Conservation (phyloP, 2,888 invertebrate genomes). For the Strigamia transsilvanica region DNA sequence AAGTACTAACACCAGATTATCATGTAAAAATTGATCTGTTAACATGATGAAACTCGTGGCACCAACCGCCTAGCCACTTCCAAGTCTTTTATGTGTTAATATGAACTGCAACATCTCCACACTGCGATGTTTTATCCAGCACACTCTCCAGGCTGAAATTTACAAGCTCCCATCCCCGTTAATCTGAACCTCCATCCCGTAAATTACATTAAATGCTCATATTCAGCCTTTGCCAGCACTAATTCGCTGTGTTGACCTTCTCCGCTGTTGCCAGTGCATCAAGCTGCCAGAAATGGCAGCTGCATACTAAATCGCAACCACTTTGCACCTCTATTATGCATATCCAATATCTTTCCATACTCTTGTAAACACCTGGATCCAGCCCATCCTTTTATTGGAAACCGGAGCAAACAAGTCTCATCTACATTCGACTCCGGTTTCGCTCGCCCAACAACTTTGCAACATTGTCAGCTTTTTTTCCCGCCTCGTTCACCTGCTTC, state of each 20-base stretch:
- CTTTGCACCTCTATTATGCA: conserved; percentile 10
- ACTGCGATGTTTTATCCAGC: neutral
- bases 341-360: neutral
- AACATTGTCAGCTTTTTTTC: neutral
- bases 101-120: too few relatives aligned
- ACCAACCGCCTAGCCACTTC: too few relatives aligned
- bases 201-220: conserved; percentile 11
- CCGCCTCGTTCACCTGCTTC: neutral
- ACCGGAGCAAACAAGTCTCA: conserved; percentile 12
- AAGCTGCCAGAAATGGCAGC: conserved; percentile 11
- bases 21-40: too few relatives aligned
- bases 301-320: neutral
- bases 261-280: conserved; percentile 14
- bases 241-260: conserved; percentile 10
- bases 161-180: neutral
- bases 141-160: neutral
- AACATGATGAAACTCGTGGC: too few relatives aligned
- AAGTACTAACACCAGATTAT: too few relatives aligned
- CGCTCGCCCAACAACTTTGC: neutral
- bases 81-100: too few relatives aligned
- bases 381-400: neutral
- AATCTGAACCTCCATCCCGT: neutral
- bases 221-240: conserved; percentile 6
- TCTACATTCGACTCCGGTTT: conserved; percentile 9
- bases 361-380: conserved; percentile 6